Evolutionary conservation across 2,888 invertebrate genomes (phyloP).

Genomic region (Netelia inedita): DNA sequence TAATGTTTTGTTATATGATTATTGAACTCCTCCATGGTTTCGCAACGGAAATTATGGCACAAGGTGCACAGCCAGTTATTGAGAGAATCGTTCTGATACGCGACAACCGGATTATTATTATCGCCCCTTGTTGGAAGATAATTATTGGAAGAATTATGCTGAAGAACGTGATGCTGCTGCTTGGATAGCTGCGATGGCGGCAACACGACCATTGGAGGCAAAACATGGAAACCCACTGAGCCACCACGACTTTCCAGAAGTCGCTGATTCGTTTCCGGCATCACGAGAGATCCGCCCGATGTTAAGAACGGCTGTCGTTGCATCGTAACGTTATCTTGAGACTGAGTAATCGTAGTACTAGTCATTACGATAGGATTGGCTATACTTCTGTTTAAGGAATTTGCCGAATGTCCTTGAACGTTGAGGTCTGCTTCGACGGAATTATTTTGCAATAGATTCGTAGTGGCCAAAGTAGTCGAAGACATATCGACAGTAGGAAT

Average conservation of each 20-base stretch:
- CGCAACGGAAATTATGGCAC: conserved; percentile 45
- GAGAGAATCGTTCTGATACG: background rate
- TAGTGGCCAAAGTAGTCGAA: background rate
- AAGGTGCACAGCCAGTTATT: conserved; percentile 46
- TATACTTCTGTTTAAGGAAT: background rate
- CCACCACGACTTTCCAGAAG: conserved; percentile 23
- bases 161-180: background rate
- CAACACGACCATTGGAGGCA: conserved; percentile 44
- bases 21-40: conserved; percentile 40
- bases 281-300: background rate
- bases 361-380: background rate
- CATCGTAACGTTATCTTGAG: background rate
- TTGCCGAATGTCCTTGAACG: background rate
- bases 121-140: conserved; percentile 45
- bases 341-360: background rate
- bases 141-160: conserved; percentile 43
- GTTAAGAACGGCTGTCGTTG: background rate
- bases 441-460: background rate
- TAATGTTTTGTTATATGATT: conserved; percentile 53
- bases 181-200: conserved; percentile 13
- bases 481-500: background rate
- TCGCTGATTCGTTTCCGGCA: conserved; percentile 7
- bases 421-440: background rate
- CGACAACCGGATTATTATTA: background rate
- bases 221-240: conserved; percentile 33